phyloP scores from a whole-genome alignment of 2,888 invertebrate species.

The Ochlodes sylvanus region DNA sequence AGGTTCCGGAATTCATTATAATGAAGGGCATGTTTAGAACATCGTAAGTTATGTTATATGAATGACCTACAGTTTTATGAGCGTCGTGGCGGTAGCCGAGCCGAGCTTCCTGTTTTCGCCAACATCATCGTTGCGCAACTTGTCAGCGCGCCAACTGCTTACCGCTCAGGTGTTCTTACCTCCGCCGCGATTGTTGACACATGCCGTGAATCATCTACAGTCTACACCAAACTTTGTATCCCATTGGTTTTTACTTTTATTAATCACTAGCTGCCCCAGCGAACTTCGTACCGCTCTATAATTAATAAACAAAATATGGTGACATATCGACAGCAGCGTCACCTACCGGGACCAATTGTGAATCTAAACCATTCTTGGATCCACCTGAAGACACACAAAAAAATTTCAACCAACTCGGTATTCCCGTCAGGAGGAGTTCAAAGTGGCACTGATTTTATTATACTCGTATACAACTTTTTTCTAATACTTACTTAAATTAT shows the following conservation, averaged over 20 bases:
- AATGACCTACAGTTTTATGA: constrained; percentile 24
- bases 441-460: too few relatives aligned
- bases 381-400: too few relatives aligned
- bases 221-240: background rate
- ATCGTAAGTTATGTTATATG: constrained; percentile 16
- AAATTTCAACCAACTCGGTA: too few relatives aligned
- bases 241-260: background rate
- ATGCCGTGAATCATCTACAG: constrained; percentile 51
- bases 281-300: too few relatives aligned
- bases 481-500: too few relatives aligned
- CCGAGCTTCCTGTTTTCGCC: constrained; percentile 78
- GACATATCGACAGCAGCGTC: too few relatives aligned
- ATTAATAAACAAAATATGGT: too few relatives aligned
- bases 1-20: background rate
- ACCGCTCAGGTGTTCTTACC: constrained; percentile 77
- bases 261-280: too few relatives aligned
- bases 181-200: constrained; percentile 61
- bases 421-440: too few relatives aligned
- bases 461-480: too few relatives aligned
- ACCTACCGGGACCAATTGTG: too few relatives aligned
- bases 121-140: constrained; percentile 73
- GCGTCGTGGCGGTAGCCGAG: constrained; percentile 34
- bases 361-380: too few relatives aligned
- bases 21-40: background rate
- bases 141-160: constrained; percentile 76